Conservation (phyloP, 2,888 invertebrate species). For the Invenusta paracnida region DNA sequence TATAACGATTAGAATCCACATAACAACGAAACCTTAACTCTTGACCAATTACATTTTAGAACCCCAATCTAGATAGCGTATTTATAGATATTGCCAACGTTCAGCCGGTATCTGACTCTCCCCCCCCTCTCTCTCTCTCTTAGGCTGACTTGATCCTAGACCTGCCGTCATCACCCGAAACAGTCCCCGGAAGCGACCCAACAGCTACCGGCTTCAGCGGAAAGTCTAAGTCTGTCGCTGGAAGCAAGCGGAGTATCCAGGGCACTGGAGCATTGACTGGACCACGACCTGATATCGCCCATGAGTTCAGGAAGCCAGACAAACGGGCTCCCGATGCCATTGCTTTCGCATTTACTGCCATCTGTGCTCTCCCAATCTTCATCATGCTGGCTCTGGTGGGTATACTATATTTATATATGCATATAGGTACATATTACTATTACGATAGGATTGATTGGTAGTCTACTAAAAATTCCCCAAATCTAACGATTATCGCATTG, state of each 20-base stretch:
- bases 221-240: constrained; percentile 22
- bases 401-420: too few species aligned
- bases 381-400: constrained; percentile 70
- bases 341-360: constrained; percentile 80
- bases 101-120: too few species aligned
- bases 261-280: constrained; percentile 56
- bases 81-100: too few species aligned
- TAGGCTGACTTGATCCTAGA: constrained; percentile 70
- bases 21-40: too few species aligned
- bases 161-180: constrained; percentile 64
- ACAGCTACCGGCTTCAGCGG: not conserved
- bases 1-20: too few species aligned
- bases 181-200: not conserved
- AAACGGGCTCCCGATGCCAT: constrained; percentile 79
- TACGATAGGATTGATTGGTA: too few species aligned
- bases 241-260: not conserved
- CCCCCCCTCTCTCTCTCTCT: too few species aligned
- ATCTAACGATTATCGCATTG: too few species aligned
- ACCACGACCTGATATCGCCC: constrained; percentile 68
- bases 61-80: too few species aligned
- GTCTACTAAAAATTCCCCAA: too few species aligned
- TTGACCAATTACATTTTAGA: too few species aligned
- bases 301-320: constrained; percentile 85
- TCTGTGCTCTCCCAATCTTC: constrained; percentile 74
- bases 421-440: too few species aligned